Evolutionary conservation across 2,113 vertebrate genomes (phyloP).

Genomic region (Podarcis cretensis): DNA sequence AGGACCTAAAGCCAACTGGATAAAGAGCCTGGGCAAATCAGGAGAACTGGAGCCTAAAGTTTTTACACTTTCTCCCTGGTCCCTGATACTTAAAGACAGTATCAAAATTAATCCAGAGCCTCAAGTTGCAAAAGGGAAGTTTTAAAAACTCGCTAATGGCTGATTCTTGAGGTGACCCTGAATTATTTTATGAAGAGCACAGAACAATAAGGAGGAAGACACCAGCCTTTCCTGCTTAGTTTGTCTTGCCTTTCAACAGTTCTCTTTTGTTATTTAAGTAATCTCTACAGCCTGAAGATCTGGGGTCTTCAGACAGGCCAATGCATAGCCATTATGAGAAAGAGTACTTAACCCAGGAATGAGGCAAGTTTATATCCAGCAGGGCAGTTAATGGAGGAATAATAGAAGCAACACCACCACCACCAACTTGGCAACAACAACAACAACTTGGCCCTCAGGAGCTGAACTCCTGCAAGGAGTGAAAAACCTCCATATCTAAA

Average conservation of each 20-base stretch:
- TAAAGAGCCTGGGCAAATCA: not conserved
- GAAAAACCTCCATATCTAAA: not conserved
- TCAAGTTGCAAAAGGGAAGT: not conserved
- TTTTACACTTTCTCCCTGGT: too few species aligned
- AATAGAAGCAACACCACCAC: not conserved
- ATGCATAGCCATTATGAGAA: not conserved
- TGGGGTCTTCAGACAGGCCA: not conserved
- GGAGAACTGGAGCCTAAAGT: not conserved
- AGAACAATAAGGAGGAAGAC: too few species aligned
- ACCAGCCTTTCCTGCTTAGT: not conserved
- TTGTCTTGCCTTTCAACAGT: not conserved
- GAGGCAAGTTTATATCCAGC: not conserved
- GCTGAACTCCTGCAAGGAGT: too few species aligned
- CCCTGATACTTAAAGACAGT: not conserved
- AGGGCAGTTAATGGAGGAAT: not conserved
- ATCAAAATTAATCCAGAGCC: not conserved
- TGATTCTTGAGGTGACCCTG: not conserved
- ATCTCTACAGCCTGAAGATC: not conserved
- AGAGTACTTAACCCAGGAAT: not conserved
- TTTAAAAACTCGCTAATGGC: not conserved
- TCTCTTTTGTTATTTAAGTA: constrained; percentile 19
- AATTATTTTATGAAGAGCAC: not conserved
- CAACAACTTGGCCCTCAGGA: too few species aligned
- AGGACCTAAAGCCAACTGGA: not conserved
- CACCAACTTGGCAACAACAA: too few species aligned